Evolutionary conservation across 2,888 invertebrate species (phyloP).

Genomic region (Asteroscopus sphinx): DNA sequence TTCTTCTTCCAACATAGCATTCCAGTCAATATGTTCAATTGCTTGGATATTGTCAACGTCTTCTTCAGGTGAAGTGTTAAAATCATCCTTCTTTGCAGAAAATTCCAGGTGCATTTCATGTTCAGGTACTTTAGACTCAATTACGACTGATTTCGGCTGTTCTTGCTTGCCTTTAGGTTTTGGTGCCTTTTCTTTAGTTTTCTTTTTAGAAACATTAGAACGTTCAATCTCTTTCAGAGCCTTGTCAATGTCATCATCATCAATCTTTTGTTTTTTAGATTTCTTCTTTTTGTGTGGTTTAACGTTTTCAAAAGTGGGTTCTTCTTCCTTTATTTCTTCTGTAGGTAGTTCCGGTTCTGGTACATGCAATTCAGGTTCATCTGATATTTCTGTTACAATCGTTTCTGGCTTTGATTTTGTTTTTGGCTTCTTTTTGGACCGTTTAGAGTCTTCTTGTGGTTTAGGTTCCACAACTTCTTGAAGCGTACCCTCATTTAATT

Average conservation of each 20-base stretch:
- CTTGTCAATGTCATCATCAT: conserved; percentile 73
- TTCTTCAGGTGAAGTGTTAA: conserved; percentile 27
- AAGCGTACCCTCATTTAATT: conserved; percentile 5
- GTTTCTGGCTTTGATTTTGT: conserved; percentile 50
- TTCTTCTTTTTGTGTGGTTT: conserved; percentile 76
- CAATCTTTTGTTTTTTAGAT: conserved; percentile 69
- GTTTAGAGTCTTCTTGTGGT: conserved; percentile 36
- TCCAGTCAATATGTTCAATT: conserved; percentile 83
- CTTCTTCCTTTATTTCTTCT: conserved; percentile 20
- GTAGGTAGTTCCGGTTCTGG: conserved; percentile 3
- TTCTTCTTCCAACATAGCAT: conserved; percentile 81
- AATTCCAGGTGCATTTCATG: conserved; percentile 1
- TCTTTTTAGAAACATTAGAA: conserved; percentile 64
- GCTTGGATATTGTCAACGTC: conserved; percentile 63
- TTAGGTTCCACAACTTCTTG: conserved; percentile 20
- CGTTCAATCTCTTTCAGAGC: conserved; percentile 73
- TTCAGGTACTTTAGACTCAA: conserved; percentile 10
- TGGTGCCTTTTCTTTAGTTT: conserved; percentile 60
- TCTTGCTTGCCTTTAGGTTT: conserved; percentile 53
- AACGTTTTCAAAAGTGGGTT: conserved; percentile 56
- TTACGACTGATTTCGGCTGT: conserved; percentile 8
- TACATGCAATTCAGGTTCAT: conserved; percentile 29
- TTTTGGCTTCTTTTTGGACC: conserved; percentile 62
- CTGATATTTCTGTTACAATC: conserved; percentile 8
- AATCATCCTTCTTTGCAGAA: conserved; percentile 5